Base-by-base conservation (phyloP, 2,888 invertebrate genomes). In the Camponotus fellah region DNA sequence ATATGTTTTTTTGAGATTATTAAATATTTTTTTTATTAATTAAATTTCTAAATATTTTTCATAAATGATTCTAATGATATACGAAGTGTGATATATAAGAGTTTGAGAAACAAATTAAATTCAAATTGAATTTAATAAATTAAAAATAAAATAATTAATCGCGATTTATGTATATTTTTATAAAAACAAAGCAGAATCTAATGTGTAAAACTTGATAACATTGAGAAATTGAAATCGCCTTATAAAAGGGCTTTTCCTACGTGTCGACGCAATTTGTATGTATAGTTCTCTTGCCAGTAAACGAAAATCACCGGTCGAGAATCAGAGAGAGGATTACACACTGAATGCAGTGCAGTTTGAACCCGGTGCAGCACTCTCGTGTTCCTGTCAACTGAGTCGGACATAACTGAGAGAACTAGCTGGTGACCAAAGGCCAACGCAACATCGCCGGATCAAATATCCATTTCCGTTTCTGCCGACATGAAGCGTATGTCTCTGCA, bases 351-450 rank as follows among this genome's bases (percentile, higher is more conserved):
- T n/a, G 53, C 58, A 58, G 56, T 79, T 79, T 69, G 17, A 60
- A 60, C 64, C 76, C 83, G 84, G 85, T 89, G 82, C 21, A 21
- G 81, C 71, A 83, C 85, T 89, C 72, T 88, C 90, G 80, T 87
- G 85, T 85, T 82, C 68, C 77, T 74, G 79, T 87, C 82, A 88
- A 90, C 84, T 87, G 81, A 86, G 86, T 89, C 87, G 85, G 83
- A 71, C 65, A 75, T 37, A 26, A 49, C n/a, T 32, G 77, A 56
- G 72, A 79, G 82, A 85, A 82, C 64, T 60, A 68, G 75, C 34
- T 12, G 5, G 26, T 56, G 40, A 69, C 66, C 69, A 74, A 77
- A 85, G 77, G 76, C 77, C 62, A 84, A 17, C 21, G 71, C 17
- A 56, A 72, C 53, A 60, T 32, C 17, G 58, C 60, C 79, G 68